A percentile compares a stretch with the other conserved stretches of the same genome.
Conservation (phyloP, 2,113 vertebrate genomes). For the Ailurus styani region DNA sequence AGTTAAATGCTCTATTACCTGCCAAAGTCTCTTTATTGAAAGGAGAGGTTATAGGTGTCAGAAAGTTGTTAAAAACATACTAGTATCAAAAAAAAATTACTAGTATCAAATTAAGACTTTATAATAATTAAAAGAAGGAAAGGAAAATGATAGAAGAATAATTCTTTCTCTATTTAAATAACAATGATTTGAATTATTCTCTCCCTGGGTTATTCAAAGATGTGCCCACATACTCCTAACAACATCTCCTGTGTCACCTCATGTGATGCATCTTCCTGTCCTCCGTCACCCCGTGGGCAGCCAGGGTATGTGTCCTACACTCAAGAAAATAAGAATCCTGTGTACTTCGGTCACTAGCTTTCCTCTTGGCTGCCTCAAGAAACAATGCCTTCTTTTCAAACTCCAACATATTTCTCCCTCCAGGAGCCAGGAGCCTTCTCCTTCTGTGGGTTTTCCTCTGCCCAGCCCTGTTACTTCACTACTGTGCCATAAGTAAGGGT, state of each 20-base stretch:
- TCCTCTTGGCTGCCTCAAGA: neutral
- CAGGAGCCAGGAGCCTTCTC: neutral
- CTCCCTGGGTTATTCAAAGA: neutral
- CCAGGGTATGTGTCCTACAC: accelerated
- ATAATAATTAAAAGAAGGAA: neutral
- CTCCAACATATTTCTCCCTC: neutral
- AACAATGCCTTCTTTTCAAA: neutral
- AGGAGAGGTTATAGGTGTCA: neutral
- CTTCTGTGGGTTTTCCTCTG: neutral
- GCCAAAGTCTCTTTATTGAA: neutral
- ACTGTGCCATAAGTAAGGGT: neutral
- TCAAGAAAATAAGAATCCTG: neutral
- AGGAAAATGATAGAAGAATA: neutral
- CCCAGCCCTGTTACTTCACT: neutral
- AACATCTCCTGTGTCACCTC: too few relatives aligned
- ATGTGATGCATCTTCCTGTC: accelerated
- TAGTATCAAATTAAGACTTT: conserved; percentile 9
- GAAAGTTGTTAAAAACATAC: neutral
- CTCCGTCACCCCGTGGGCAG: accelerated
- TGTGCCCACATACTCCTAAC: neutral
- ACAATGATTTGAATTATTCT: neutral
- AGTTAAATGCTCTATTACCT: neutral
- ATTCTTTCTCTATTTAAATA: neutral
- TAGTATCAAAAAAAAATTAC: neutral
- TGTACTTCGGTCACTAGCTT: neutral